Conservation (phyloP, 2,113 vertebrate species). For the Mobula birostris region DNA sequence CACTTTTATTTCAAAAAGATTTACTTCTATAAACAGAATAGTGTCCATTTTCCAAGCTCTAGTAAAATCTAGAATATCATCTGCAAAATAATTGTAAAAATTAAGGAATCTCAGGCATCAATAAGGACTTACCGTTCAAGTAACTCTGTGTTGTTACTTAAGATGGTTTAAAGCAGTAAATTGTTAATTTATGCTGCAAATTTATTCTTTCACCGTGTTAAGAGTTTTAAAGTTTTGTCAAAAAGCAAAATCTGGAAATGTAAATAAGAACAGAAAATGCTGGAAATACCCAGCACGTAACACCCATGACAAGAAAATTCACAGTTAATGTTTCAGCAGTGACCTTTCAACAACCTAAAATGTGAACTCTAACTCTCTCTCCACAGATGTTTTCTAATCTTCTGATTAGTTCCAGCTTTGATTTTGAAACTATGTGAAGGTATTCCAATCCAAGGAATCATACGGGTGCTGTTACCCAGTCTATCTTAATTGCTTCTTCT, state of each 20-base stretch:
- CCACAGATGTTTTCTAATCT: too few species aligned
- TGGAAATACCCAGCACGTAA: too few species aligned
- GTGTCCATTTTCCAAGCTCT: neutral
- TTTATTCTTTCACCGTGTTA: neutral
- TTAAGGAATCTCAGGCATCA: neutral
- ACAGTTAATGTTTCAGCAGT: too few species aligned
- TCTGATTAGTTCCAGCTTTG: too few species aligned
- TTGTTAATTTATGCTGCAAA: neutral
- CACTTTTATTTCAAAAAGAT: neutral
- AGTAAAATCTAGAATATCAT: neutral
- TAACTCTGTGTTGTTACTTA: too few species aligned
- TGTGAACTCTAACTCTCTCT: too few species aligned
- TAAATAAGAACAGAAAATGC: too few species aligned
- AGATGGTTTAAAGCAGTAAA: neutral
- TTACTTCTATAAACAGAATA: neutral
- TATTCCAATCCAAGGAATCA: neutral
- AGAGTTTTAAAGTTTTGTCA: neutral
- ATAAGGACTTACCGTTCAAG: too few species aligned
- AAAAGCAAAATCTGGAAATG: too few species aligned
- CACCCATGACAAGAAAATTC: too few species aligned
- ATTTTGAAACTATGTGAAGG: neutral
- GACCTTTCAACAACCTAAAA: too few species aligned
- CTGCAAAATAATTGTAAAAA: neutral
- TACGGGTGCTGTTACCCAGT: neutral
- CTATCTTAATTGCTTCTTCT: neutral